phyloP scores from a whole-genome alignment of 2,888 invertebrate species.

The Theretra japonica region DNA sequence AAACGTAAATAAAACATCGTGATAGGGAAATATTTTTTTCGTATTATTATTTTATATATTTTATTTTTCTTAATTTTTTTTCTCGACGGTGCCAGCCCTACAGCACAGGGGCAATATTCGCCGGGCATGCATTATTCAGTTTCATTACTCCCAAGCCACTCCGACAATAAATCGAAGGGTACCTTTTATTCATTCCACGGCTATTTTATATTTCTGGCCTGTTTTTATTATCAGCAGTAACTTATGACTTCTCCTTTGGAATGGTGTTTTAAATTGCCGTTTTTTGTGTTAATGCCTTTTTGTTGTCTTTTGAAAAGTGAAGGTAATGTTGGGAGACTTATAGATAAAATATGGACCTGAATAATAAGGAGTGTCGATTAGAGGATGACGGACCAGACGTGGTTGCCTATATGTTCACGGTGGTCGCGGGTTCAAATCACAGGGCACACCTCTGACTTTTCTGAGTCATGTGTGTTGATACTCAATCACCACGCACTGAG shows the following conservation, averaged over 20 bases:
- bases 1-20: too few species aligned
- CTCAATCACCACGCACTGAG: too few species aligned
- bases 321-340: neutral
- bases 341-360: neutral
- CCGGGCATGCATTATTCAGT: slow-evolving; percentile 81
- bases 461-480: too few species aligned
- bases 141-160: slow-evolving; percentile 80
- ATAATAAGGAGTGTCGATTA: too few species aligned
- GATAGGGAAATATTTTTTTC: too few species aligned
- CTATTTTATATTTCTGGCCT: slow-evolving; percentile 44
- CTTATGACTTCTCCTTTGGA: slow-evolving; percentile 17
- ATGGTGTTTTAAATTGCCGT: neutral
- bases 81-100: slow-evolving; percentile 55
- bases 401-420: too few species aligned
- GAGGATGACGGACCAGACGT: too few species aligned
- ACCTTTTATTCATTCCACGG: slow-evolving; percentile 66
- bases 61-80: too few species aligned
- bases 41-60: too few species aligned
- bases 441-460: too few species aligned
- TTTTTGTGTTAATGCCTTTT: neutral
- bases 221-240: slow-evolving; percentile 30
- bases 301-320: neutral
- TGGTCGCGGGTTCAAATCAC: too few species aligned
- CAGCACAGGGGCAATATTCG: slow-evolving; percentile 67
- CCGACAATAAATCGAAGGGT: slow-evolving; percentile 79